These are phyloP conservation scores for Nebria ingens DNA, from an alignment of 1,140 invertebrate species.

Conservation along the genomic window DNA sequence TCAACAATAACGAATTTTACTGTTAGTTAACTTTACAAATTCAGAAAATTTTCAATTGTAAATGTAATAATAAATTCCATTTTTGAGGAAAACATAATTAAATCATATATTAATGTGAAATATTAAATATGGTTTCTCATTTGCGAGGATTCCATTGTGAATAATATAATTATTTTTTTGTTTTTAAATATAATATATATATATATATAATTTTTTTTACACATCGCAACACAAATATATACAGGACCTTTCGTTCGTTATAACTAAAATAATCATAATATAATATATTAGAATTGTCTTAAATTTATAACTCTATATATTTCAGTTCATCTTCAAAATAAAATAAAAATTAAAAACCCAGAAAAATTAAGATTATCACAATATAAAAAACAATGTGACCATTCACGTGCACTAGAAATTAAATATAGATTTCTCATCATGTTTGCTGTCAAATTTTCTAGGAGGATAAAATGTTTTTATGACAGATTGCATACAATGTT, in stretches of 20 bases:
- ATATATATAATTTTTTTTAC: not conserved
- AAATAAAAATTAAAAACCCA: constrained; percentile 13
- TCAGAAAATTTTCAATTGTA: no score
- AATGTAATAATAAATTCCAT: no score
- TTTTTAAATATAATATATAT: not conserved
- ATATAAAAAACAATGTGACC: constrained; percentile 5
- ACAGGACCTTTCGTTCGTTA: constrained; percentile 16
- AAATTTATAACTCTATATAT: constrained; percentile 16
- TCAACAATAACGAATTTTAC: no score
- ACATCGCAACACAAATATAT: constrained; percentile 17
- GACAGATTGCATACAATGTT: no score
- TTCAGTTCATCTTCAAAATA: constrained; percentile 20
- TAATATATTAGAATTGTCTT: constrained; percentile 19
- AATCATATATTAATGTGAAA: no score
- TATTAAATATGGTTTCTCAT: not conserved
- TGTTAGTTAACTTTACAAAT: no score
- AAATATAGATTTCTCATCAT: no score
- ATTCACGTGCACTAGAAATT: constrained; percentile 8
- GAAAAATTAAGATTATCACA: constrained; percentile 14
- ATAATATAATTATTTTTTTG: not conserved
- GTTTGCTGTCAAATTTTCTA: no score
- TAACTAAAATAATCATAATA: constrained; percentile 16
- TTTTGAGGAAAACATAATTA: no score
- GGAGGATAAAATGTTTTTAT: no score
- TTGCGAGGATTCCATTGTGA: not conserved